phyloP scores from a whole-genome alignment of 1,140 invertebrate genomes.

The Apis dorsata region DNA sequence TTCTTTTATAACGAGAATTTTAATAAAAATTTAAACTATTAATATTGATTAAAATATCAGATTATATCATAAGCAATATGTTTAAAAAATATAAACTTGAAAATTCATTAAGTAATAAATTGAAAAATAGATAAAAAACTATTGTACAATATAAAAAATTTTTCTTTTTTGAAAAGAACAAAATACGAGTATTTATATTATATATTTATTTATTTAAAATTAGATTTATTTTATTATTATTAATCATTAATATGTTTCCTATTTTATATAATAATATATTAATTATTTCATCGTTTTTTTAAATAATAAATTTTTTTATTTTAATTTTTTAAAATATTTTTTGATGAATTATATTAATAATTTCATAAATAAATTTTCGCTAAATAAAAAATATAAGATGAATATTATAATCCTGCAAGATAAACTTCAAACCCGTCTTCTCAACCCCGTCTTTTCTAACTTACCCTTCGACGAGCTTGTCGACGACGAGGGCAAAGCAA shows the following conservation, averaged over 20 bases:
- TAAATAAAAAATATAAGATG: background rate
- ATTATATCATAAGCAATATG: too few relatives aligned
- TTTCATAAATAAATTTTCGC: background rate
- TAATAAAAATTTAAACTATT: too few relatives aligned
- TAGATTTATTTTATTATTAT: background rate
- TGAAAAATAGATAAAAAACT: too few relatives aligned
- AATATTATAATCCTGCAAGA: background rate
- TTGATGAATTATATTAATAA: background rate
- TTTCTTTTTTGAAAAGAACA: too few relatives aligned
- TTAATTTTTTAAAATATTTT: background rate
- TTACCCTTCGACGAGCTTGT: slow-evolving; percentile 35
- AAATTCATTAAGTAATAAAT: too few relatives aligned
- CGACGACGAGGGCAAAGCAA: slow-evolving; percentile 42
- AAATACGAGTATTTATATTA: background rate
- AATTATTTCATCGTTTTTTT: background rate
- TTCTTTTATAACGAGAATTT: too few relatives aligned
- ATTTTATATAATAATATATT: background rate
- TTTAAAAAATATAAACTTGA: too few relatives aligned
- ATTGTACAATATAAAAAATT: too few relatives aligned
- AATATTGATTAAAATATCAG: too few relatives aligned
- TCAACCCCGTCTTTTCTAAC: slow-evolving; percentile 21
- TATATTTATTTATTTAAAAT: background rate
- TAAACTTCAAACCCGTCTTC: background rate
- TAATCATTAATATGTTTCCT: background rate
- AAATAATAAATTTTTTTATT: background rate